Base-by-base conservation (phyloP, 1,140 invertebrate species). In the Brachionus asplanchnoidis region DNA sequence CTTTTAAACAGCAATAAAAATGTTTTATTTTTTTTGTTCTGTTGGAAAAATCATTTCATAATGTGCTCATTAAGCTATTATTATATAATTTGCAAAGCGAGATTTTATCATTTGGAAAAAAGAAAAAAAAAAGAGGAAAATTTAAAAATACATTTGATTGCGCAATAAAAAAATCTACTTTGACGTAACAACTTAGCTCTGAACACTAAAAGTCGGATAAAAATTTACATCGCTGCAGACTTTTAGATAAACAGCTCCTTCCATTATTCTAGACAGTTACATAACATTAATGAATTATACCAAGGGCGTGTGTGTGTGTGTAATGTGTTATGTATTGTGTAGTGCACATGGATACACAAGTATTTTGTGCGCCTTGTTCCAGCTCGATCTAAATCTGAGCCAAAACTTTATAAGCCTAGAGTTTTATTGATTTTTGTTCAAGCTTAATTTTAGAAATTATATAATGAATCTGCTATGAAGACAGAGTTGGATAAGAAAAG, bases 81-180 rank as follows among this genome's bases (percentile, higher is more conserved):
- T 60, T 60, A 60, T 60, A 60, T 60, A 60, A 60, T 60, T 60
- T 36, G 8, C 17, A 20, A 60, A 60, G 53, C 53, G n/a, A 60
- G 53, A 60, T 60, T 60, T 60, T 60, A 60, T 60, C 53, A 60
- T 60, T 60, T 20, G 8, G 20, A 60, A 20, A 60, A 17, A 56
- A 56, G 20, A 17, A 56, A 17, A 56, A 17, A 60, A 20, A 60
- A 20, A 60, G 53, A 60, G 53, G 53, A 60, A 60, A 60, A 60
- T 60, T 60, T 60, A 60, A 60, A 60, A 60, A 60, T 60, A 60
- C 53, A 60, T 60, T 60, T 60, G 53, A 60, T 60, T 70, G 36
- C 66, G 66, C 36, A 70, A 70, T 70, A 70, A 66, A 70, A 70
- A 70, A 70, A 70, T 36, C 26, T 32, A 70, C n/a, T 70, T 40